A percentile compares a stretch with the other conserved stretches of the same genome.
Evolutionary conservation across 2,113 vertebrate genomes (phyloP).

Genomic region (Otolemur garnettii): DNA sequence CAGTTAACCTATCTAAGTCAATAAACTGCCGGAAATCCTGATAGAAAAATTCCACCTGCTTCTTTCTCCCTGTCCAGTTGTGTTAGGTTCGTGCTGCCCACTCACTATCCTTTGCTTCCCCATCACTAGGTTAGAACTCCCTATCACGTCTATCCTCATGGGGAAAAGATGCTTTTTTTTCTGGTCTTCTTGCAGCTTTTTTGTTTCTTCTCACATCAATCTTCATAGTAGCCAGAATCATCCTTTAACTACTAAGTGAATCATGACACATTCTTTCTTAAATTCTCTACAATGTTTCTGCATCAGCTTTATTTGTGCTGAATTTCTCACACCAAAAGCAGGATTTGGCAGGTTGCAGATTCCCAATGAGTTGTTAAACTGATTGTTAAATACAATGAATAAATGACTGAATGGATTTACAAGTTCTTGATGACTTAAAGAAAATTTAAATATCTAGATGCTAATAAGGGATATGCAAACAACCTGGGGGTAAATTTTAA

Average conservation of each 20-base stretch:
- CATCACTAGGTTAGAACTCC: fast-evolving
- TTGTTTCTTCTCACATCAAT: background rate
- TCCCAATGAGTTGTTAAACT: background rate
- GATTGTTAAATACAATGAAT: background rate
- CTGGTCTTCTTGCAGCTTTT: background rate
- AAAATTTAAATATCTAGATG: slow-evolving; percentile 11
- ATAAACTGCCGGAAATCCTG: background rate
- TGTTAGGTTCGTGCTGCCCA: background rate
- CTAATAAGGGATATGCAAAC: background rate
- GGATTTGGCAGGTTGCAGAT: background rate
- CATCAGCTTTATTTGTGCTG: background rate
- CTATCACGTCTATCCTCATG: background rate
- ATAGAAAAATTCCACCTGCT: background rate
- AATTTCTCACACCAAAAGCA: background rate
- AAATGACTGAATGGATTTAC: background rate
- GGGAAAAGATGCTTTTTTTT: background rate
- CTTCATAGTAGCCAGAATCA: background rate
- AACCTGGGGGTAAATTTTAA: background rate
- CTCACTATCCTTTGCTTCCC: background rate
- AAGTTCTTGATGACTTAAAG: background rate
- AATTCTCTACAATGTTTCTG: background rate
- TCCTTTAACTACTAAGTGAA: background rate
- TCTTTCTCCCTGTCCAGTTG: background rate
- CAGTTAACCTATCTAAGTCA: background rate
- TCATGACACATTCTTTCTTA: background rate